These are phyloP conservation scores for Halcyon malimbica DNA, from an alignment of 2,113 vertebrate genomes.

Conservation along the genomic window DNA sequence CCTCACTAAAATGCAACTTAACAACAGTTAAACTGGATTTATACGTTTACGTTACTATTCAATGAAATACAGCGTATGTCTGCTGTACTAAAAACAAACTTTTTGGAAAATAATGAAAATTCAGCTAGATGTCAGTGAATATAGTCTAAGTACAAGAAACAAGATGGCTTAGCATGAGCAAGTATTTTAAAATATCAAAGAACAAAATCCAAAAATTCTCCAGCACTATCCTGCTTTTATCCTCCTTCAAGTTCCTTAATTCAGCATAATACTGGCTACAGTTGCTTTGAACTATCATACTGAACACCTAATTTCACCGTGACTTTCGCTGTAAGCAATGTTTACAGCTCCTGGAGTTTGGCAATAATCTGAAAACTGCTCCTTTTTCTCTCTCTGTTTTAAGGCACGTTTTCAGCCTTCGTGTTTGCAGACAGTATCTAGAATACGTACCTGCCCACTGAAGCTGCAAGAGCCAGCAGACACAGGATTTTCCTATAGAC, in stretches of 20 bases:
- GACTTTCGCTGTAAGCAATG: neutral
- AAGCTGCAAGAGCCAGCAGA: neutral
- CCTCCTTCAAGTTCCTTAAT: neutral
- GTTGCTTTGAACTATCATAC: neutral
- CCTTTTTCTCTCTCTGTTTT: neutral
- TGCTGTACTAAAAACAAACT: neutral
- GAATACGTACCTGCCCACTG: rapidly evolving
- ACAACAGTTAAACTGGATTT: neutral
- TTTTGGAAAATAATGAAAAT: neutral
- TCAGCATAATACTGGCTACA: neutral
- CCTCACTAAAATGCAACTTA: neutral
- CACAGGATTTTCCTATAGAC: neutral
- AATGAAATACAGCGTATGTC: neutral
- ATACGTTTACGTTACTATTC: neutral
- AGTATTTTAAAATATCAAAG: neutral
- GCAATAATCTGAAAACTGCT: neutral
- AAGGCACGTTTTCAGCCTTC: neutral
- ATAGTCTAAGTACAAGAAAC: neutral
- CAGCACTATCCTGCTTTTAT: neutral
- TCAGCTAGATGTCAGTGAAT: neutral
- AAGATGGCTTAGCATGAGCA: neutral
- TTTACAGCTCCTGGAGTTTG: neutral
- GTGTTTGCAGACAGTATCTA: neutral
- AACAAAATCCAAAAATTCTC: neutral
- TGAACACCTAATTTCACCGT: neutral